Conservation (phyloP, 2,888 invertebrate genomes). For the Spodoptera exigua region DNA sequence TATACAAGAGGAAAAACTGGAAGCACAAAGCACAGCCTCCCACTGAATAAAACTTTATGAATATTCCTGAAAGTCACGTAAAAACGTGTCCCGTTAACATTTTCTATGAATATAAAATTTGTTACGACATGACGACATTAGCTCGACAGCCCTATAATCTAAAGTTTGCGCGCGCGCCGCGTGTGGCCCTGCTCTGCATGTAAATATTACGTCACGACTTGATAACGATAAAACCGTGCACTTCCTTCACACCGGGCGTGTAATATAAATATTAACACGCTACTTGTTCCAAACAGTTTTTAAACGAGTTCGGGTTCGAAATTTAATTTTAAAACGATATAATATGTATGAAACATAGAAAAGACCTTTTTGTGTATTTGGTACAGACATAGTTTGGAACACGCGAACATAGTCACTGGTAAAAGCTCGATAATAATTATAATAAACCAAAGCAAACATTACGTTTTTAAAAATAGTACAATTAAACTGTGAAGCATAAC, state of each 20-base stretch:
- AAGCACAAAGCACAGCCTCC: conserved; percentile 36
- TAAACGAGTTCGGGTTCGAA: not conserved
- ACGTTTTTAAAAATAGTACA: too few species aligned
- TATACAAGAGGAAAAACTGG: conserved; percentile 12
- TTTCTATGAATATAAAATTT: conserved; percentile 54
- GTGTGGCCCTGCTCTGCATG: conserved; percentile 60
- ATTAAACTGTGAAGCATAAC: too few species aligned
- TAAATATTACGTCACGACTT: conserved; percentile 63
- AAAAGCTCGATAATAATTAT: too few species aligned
- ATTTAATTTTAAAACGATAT: too few species aligned
- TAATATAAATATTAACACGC: conserved; percentile 31
- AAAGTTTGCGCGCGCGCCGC: conserved; percentile 41
- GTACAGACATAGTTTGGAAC: too few species aligned
- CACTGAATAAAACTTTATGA: conserved; percentile 36
- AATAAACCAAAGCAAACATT: too few species aligned
- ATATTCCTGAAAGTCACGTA: conserved; percentile 54
- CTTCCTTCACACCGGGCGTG: conserved; percentile 48
- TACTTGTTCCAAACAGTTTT: not conserved
- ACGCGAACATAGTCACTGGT: too few species aligned
- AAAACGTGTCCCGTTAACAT: conserved; percentile 42
- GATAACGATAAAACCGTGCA: conserved; percentile 67
- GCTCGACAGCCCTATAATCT: conserved; percentile 44
- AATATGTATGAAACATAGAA: too few species aligned
- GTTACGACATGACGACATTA: conserved; percentile 42
- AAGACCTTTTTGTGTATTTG: too few species aligned